These are phyloP conservation scores for Felis catus DNA, from an alignment of 2,113 vertebrate genomes.

Conservation along the genomic window F.catus_Fca126_mat1.0 CM031414.1:3955501-3956000, in stretches of 20 bases:
- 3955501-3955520: background rate
- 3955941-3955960: background rate
- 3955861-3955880: fast-evolving
- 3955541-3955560: background rate
- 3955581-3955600: background rate
- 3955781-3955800: background rate
- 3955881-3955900: fast-evolving
- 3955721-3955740: background rate
- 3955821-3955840: background rate
- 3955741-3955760: background rate
- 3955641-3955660: fast-evolving
- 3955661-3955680: fast-evolving
- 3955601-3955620: fast-evolving
- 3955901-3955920: fast-evolving
- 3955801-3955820: background rate
- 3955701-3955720: fast-evolving
- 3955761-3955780: background rate
- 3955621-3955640: fast-evolving
- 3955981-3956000: background rate
- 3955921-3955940: fast-evolving
- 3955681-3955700: background rate
- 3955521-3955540: background rate
- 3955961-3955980: fast-evolving
- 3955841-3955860: background rate
- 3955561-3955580: background rate